Evolutionary conservation across 2,113 vertebrate genomes (phyloP).

Genomic region (Centropristis striata): DNA sequence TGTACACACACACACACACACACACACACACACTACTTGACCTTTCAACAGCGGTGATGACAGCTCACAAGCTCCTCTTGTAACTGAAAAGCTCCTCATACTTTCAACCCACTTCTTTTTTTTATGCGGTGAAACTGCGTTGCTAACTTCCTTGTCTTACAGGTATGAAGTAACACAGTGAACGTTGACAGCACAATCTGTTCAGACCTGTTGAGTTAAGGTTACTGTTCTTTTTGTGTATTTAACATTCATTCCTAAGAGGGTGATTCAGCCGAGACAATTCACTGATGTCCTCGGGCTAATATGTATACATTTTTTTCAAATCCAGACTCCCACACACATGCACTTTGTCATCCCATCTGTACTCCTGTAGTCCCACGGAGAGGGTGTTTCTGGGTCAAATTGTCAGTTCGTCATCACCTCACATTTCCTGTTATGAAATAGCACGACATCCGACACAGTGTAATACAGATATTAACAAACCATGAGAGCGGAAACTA

Average conservation of each 20-base stretch:
- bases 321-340: constrained; percentile 46
- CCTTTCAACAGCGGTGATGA: constrained; percentile 68
- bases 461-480: constrained; percentile 63
- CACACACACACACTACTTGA: constrained; percentile 48
- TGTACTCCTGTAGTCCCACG: constrained; percentile 25
- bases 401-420: constrained; percentile 54
- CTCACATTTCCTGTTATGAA: constrained; percentile 81
- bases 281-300: not conserved
- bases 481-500: constrained; percentile 52
- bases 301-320: constrained; percentile 17
- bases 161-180: constrained; percentile 60
- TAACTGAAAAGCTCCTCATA: constrained; percentile 61
- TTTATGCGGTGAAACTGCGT: constrained; percentile 65
- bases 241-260: constrained; percentile 43
- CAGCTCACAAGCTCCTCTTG: constrained; percentile 58
- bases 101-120: constrained; percentile 78
- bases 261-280: constrained; percentile 31
- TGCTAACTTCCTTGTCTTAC: constrained; percentile 72
- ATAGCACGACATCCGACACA: constrained; percentile 50
- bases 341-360: constrained; percentile 55
- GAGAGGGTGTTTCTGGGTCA: constrained; percentile 55
- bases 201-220: constrained; percentile 57
- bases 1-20: constrained; percentile 24
- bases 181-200: constrained; percentile 44
- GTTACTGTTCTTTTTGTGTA: constrained; percentile 40